Evolutionary conservation across 2,888 invertebrate genomes (phyloP), one percentile per base, ranked within the genome.

Genomic region (Pyrgus malvae): DNA sequence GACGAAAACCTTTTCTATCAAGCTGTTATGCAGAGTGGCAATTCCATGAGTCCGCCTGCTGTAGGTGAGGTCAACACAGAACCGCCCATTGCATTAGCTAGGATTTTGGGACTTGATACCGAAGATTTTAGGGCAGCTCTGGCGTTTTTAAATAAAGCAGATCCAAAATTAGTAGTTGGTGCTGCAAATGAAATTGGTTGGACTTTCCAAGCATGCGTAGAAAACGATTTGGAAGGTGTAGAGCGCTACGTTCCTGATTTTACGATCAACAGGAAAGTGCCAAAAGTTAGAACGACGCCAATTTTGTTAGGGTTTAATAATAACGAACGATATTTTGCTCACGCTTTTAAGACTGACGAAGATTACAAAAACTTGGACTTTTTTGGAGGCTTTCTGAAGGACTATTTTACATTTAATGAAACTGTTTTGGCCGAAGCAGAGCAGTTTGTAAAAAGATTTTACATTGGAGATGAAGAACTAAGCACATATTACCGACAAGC

Each of bases 11-110:
- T 77, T 2, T 83, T 70, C 50, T 65, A 73, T 33, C 70, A 71
- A 56, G 71, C 67, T 14, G 79, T 82, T 6, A 35, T 78, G 9
- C 72, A 81, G 58, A 80, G 78, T 56, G 80, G 78, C 1, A 71
- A 68, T 11, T 60, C 72, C 12, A 44, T 74, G 17, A 63, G 67
- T 7, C 58, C 65, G 3, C 67, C 68, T 4, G 62, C 70, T 2
- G 48, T 72, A 4, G 46, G 46, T 2, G 67, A 71, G 54, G 67
- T 74, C 3, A 68, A 74, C 38, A 66, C 58, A 56, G 55, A 59
- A 8, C 68, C 65, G 29, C 68, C 77, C 14, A 48, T 78, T 0
- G 67, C 63, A 55, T 56, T 83, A 23, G 77, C 81, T 5, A 57
- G 70, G 9, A 45, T 62, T 19, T 59, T 81, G 25, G 79, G 76